Base-by-base conservation (phyloP, 2,888 invertebrate genomes). In the Spicauda simplicius region DNA sequence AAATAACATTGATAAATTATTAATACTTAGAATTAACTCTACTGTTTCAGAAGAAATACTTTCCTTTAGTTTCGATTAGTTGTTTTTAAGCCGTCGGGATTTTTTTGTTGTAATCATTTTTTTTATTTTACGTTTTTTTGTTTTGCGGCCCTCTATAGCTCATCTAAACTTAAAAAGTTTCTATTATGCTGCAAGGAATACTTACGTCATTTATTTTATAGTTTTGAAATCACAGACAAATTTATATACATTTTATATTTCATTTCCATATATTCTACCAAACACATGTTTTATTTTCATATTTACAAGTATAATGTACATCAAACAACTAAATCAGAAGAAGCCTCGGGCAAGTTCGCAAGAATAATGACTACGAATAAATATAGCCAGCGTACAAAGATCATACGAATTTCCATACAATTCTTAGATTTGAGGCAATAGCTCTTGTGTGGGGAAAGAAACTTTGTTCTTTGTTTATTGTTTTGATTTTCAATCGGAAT, bases 281-380 rank as follows among this genome's bases (percentile, higher is more conserved):
- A 20, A 53, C 11, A 8, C 6, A 20, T 53, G 2, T 10, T 20
- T 53, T n/a, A 30, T 30, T 55, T n/a, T 55, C 30, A 25, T 37
- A 14, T 56, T 56, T 37, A 18, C 56, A 56, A 37, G 37, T 58
- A 45, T 20, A 58, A 59, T 59, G 20, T 16, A 59, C 25, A 59
- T 59, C 59, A 59, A 59, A 59, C 48, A 59, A 30, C 50, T 30
- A 50, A 59, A 59, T 50, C 50, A 41, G 41, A 59, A 48, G 14
- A 16, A 59, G 48, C 50, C 59, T 11, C 7, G 25, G 50, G 59
- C 48, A 18, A 16, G 11, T 59, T 59, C 16, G 59, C n/a, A 58
- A 48, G n/a, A 50, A 25, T 50, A 59, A 50, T 59, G 45, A 45
- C 58, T 50, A 18, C 4, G 50, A 59, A 30, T 50, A 59, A 57